Evolutionary conservation across 2,797 vertebrate genomes (phyloP), one percentile per base, ranked within the genome.

Genomic region (Moxostoma hubbsi): DNA sequence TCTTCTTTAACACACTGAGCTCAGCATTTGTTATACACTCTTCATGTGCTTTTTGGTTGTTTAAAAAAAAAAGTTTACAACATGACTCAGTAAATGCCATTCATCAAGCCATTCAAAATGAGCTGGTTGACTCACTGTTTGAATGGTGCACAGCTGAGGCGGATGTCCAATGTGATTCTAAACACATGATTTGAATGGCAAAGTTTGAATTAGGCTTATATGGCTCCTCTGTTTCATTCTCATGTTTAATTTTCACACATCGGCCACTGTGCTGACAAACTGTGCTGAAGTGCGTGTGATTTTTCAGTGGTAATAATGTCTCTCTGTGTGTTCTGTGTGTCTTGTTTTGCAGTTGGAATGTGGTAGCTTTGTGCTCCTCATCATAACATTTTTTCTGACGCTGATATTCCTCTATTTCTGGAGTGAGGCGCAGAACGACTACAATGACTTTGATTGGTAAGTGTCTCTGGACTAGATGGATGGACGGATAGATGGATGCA

Each of bases 381-480:
- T 95, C 79, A 70, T 91, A 81, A 92, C 96, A 15, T 96, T 97
- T 88, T 90, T 93, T 85, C 50, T 96, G 69, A 95, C 94, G 82
- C 87, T 94, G 79, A 15, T 95, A 74, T 95, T 97, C 76, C 90
- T 98, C 24, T 97, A 96, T 85, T 90, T 95, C 79, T 98, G 97
- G 96, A 86, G 90, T 43, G 94, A 96, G 90, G 94, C 95, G 0
- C 94, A 95, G 91, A 98, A 98, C 7, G 96, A 98, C 90, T 98
- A 97, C 90, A 91, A 94, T 5, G 90, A 93, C 88, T 97, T 98
- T 86, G 95, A 98, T 88, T 97, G 96, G 97, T 98, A 83, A 90
- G 96, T 69, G 57, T 54, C 10, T 68, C 1, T 1, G 4, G 80
- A 53, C 8, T 18, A 7, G 9, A 12, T 18, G 9, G 9, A 36